Conservation (phyloP, 2,113 vertebrate genomes). For the Spea multiplicata region DNA sequence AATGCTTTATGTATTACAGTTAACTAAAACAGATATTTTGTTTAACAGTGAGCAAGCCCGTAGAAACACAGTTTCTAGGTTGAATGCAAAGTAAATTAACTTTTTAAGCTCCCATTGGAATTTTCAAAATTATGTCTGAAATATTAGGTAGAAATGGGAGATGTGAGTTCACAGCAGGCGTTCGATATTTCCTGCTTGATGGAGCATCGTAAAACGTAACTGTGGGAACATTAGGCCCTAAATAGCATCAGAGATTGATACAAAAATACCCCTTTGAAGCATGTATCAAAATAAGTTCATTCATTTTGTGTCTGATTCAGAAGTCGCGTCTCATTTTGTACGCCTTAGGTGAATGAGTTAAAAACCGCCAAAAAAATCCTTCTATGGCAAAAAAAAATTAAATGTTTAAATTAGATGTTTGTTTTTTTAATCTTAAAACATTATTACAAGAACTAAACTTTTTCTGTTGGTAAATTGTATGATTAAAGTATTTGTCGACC, state of each 20-base stretch:
- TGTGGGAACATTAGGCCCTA: constrained; percentile 45
- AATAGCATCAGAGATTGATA: constrained; percentile 41
- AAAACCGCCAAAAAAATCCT: constrained; percentile 12
- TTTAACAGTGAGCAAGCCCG: constrained; percentile 71
- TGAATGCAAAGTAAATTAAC: constrained; percentile 74
- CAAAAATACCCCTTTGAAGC: constrained; percentile 37
- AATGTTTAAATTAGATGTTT: no score
- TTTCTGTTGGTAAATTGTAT: no score
- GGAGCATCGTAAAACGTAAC: constrained; percentile 45
- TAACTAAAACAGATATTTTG: constrained; percentile 71
- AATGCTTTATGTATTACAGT: constrained; percentile 72
- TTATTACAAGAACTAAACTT: no score
- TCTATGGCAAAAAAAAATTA: background rate
- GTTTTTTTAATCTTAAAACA: no score
- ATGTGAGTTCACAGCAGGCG: constrained; percentile 60
- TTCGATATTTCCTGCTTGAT: constrained; percentile 60
- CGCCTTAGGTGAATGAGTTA: constrained; percentile 35
- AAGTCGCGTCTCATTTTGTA: constrained; percentile 28
- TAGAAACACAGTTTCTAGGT: constrained; percentile 67
- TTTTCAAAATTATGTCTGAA: constrained; percentile 66
- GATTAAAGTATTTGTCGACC: no score
- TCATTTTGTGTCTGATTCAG: constrained; percentile 7
- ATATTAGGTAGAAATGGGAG: constrained; percentile 63
- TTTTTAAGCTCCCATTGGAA: constrained; percentile 67
- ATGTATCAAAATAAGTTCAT: constrained; percentile 43